Evolutionary conservation across 2,113 vertebrate genomes (phyloP), one percentile per base, ranked within the genome.

Genomic region (Pipra filicauda): DNA sequence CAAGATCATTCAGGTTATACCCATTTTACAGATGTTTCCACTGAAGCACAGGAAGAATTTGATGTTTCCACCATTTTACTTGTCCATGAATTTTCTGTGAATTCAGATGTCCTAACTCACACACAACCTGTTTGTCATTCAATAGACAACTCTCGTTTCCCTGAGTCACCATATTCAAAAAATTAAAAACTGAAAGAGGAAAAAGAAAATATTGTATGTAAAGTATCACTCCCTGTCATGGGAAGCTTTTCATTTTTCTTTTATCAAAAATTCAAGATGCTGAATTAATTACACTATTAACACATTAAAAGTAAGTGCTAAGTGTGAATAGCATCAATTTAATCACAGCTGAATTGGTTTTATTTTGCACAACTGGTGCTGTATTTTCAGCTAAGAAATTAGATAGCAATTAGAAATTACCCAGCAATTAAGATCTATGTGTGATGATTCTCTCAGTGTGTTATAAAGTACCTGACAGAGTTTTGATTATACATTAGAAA

Each of bases 371-470:
- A 93, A 82, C 76, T 88, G 92, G 85, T 88, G 79, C 24, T 78
- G 21, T 93, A 97, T 87, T 97, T 97, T 76, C 72, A 97, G 66
- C 74, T 88, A 96, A 96, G 93, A 95, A 97, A 97, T 94, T 95
- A 96, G 66, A 88, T 7, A 91, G 83, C 35, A 97, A 97, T 98
- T 97, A 96, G 92, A 96, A 97, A 87, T 97, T 97, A 95, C 81
- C 43, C 61, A 96, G 85, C 44, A 96, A 97, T 96, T 97, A 93
- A 67, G 78, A 95, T 88, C 64, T 77, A 88, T 95, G 26, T 51
- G 67, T 85, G 78, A 78, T 96, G 92, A 83, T 92, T 97, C 81
- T 91, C 88, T 90, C 82, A 92, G 93, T 91, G 86, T 87, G 77
- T 89, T 97, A 92, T 37, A 78, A 75, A 93, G 57, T 69, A 91